Evolutionary conservation across 2,888 invertebrate genomes (phyloP).

Genomic region (Ganaspis brasiliensis): DNA sequence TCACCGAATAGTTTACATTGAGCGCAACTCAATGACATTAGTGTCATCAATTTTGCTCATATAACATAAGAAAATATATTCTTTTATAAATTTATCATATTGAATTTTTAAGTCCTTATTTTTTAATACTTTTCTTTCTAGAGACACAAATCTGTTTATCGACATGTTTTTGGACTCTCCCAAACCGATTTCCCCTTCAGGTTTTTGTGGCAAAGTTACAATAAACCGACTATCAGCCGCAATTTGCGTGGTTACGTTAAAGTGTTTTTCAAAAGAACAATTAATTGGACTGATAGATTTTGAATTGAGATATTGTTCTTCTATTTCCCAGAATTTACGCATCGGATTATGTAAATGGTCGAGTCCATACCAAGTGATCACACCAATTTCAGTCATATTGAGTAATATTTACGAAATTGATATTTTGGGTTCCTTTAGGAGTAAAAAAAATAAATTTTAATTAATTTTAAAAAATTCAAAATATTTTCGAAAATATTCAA

Average conservation of each 20-base stretch:
- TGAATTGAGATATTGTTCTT: background rate
- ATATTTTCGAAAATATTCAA: too few relatives aligned
- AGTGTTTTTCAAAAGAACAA: background rate
- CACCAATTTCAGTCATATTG: too few relatives aligned
- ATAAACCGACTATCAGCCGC: background rate
- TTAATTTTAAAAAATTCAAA: too few relatives aligned
- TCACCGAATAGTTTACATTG: too few relatives aligned
- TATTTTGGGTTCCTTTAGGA: too few relatives aligned
- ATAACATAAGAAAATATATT: constrained; percentile 17
- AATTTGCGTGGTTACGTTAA: background rate
- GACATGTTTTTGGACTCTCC: constrained; percentile 32
- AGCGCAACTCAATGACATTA: too few relatives aligned
- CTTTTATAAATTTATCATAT: constrained; percentile 21
- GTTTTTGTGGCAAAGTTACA: background rate
- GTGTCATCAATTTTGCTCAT: background rate
- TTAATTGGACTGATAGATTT: too few relatives aligned
- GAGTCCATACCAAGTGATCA: too few relatives aligned
- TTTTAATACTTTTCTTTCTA: constrained; percentile 24
- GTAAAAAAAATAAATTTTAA: too few relatives aligned
- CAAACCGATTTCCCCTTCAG: background rate
- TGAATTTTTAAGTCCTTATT: constrained; percentile 1
- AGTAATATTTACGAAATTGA: too few relatives aligned
- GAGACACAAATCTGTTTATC: constrained; percentile 1
- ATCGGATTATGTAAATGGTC: too few relatives aligned
- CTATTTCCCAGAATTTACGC: constrained; percentile 1